Base-by-base conservation (phyloP, 2,797 vertebrate species). In the Gobio occitaniae region DNA sequence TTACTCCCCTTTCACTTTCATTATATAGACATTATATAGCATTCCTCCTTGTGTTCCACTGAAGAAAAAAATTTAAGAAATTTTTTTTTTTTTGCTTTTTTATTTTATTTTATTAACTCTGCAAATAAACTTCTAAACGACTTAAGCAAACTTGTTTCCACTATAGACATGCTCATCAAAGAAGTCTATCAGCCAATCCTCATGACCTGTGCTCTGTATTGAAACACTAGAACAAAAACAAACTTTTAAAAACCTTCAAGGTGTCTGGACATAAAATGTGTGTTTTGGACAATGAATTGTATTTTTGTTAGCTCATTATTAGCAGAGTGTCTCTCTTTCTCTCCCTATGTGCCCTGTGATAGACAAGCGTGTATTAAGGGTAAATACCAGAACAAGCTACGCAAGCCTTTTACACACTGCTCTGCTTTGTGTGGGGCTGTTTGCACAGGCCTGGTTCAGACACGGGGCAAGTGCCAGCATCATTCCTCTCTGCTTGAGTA, bases 381-480 rank as follows among this genome's bases (percentile, higher is more conserved):
- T 78, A 78, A 86, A 86, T 83, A 86, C 80, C 85, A 74, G 72
- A 78, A 74, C 66, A 84, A 84, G 75, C 82, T 84, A 84, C 6
- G 56, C 69, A 44, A 78, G 68, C 47, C 80, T 32, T 54, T 56
- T 71, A 29, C 74, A 72, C 80, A 78, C 80, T 83, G 47, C 75
- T 11, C 36, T 71, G 75, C 83, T 74, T 87, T 85, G 80, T 87
- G 86, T 79, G 80, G 66, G 86, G 63, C 72, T 85, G 83, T 82
- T 82, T 84, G 83, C 66, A 82, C 81, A 83, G 74, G 86, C 74
- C 29, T 85, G 66, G 83, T 75, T 80, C 82, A 80, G 68, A 56
- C 77, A 59, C 48, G n/a, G 69, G 69, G 68, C 76, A 72, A 70
- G 65, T 69, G 71, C 66, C 69, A 71, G 74, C 76, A 74, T 84